Conservation (phyloP, 2,797 vertebrate species). For the Crocidura indochinensis region DNA sequence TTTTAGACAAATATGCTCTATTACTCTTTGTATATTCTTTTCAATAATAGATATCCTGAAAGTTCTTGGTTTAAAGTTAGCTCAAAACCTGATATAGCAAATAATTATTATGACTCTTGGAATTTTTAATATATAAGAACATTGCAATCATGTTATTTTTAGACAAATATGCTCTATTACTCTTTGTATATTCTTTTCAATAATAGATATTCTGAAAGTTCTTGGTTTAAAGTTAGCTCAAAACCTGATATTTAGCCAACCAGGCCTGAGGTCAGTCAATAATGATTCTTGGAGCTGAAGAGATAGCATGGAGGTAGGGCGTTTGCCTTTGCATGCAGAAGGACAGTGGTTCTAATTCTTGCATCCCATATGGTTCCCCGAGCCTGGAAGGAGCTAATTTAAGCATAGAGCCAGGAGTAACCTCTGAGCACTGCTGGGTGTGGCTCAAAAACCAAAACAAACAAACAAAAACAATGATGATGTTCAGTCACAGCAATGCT, state of each 20-base stretch:
- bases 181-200: conserved; percentile 55
- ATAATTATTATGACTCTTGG: conserved; percentile 60
- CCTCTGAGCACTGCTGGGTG: too few species aligned
- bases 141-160: conserved; percentile 34
- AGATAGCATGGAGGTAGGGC: too few species aligned
- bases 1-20: conserved; percentile 45
- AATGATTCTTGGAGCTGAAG: too few species aligned
- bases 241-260: not conserved
- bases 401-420: too few species aligned
- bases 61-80: not conserved
- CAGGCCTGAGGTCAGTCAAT: too few species aligned
- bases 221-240: not conserved
- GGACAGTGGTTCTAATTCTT: too few species aligned
- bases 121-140: conserved; percentile 50
- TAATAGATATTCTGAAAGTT: not conserved
- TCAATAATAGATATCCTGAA: conserved; percentile 1
- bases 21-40: conserved; percentile 48
- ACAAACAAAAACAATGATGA: too few species aligned
- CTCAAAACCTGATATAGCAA: conserved; percentile 30
- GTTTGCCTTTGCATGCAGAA: too few species aligned
- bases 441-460: too few species aligned
- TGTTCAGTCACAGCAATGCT: too few species aligned
- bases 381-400: too few species aligned
- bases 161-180: conserved; percentile 13
- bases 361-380: too few species aligned